phyloP scores from a whole-genome alignment of 2,888 invertebrate genomes.

The Tanytarsus gracilentus region DNA sequence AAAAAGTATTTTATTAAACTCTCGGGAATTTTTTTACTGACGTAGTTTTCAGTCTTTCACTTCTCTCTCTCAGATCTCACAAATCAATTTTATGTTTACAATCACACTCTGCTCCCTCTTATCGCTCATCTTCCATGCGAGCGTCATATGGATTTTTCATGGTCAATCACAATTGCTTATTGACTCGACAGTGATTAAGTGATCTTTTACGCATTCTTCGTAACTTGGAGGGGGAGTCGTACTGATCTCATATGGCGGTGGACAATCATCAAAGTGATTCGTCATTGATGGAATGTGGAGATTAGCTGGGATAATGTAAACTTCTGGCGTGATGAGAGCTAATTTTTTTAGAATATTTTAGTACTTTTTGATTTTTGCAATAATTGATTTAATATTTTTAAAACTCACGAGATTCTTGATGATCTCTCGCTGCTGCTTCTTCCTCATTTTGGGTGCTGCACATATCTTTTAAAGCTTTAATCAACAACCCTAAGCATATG shows the following conservation, averaged over 20 bases:
- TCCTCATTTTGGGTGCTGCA: not conserved
- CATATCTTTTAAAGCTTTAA: not conserved
- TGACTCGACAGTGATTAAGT: not conserved
- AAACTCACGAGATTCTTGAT: not conserved
- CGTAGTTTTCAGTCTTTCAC: too few relatives aligned
- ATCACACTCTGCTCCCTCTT: too few relatives aligned
- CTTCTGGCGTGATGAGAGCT: constrained; percentile 1
- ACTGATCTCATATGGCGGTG: not conserved
- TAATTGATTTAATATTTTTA: not conserved
- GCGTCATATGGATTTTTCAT: not conserved
- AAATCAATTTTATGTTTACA: not conserved
- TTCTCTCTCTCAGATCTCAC: not conserved
- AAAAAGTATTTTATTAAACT: too few relatives aligned
- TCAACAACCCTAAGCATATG: not conserved
- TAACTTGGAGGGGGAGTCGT: not conserved
- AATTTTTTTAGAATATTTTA: not conserved
- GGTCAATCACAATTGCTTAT: too few relatives aligned
- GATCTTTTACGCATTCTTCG: not conserved
- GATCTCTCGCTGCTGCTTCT: not conserved
- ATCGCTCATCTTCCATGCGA: too few relatives aligned
- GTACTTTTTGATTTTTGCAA: not conserved
- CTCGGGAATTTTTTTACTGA: too few relatives aligned
- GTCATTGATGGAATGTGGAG: too few relatives aligned
- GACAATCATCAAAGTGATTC: not conserved
- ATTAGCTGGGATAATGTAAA: not conserved